Conservation (phyloP, 2,113 vertebrate species). For the Scomber scombrus region DNA sequence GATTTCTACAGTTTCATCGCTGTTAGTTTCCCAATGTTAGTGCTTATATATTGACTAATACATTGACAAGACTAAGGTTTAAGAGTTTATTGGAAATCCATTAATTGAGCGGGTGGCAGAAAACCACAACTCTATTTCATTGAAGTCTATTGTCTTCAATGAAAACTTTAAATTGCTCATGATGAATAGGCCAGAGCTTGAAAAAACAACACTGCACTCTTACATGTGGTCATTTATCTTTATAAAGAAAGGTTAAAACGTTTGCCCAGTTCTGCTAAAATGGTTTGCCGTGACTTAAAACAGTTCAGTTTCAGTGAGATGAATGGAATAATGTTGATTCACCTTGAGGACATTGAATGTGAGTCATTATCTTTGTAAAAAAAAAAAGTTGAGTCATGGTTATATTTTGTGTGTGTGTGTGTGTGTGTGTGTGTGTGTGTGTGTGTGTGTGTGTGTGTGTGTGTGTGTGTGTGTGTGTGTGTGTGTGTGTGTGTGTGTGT, state of each 20-base stretch:
- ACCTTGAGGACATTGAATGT: neutral
- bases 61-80: neutral
- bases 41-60: neutral
- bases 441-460: too few species aligned
- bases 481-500: too few species aligned
- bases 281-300: neutral
- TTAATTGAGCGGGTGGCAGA: neutral
- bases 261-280: neutral
- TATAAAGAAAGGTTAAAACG: neutral
- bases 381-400: neutral
- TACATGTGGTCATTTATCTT: neutral
- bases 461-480: too few species aligned
- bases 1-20: neutral
- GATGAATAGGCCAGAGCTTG: neutral
- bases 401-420: too few species aligned
- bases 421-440: too few species aligned
- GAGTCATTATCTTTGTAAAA: neutral
- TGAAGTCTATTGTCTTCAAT: slow-evolving; percentile 7
- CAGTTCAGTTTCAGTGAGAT: neutral
- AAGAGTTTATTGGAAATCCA: neutral
- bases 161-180: slow-evolving; percentile 5
- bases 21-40: neutral
- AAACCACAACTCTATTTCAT: neutral
- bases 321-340: neutral
- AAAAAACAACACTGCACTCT: neutral